Percentiles rank a stretch among this genome's conserved stretches.
These are phyloP conservation scores for Argya squamiceps DNA, from an alignment of 2,797 vertebrate genomes.

Conservation along the genomic window DNA sequence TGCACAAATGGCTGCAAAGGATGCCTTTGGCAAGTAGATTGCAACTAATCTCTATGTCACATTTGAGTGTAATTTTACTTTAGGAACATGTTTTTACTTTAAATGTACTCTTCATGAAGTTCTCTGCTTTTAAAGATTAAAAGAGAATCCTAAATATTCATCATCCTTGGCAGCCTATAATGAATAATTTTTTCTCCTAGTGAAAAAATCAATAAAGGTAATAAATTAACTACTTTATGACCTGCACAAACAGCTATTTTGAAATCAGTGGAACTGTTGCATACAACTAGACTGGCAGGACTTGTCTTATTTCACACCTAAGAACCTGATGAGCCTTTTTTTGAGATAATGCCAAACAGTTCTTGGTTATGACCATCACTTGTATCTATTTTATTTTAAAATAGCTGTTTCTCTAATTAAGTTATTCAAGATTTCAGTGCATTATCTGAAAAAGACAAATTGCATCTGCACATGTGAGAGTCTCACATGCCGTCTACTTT, in stretches of 20 bases:
- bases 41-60: neutral
- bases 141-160: neutral
- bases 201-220: neutral
- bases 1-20: neutral
- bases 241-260: neutral
- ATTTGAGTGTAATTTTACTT: neutral
- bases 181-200: neutral
- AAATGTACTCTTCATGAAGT: neutral
- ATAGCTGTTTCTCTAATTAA: neutral
- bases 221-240: neutral
- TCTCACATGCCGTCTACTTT: neutral
- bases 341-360: neutral
- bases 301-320: neutral
- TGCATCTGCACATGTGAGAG: neutral
- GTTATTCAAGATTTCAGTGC: neutral
- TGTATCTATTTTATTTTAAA: neutral
- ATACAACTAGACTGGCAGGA: neutral
- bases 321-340: neutral
- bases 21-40: neutral
- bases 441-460: neutral
- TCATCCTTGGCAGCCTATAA: neutral
- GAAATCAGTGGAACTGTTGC: neutral
- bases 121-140: neutral
- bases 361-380: neutral
- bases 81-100: neutral